Evolutionary conservation across 1,140 invertebrate genomes (phyloP).

Genomic region (Metaphire vulgaris): DNA sequence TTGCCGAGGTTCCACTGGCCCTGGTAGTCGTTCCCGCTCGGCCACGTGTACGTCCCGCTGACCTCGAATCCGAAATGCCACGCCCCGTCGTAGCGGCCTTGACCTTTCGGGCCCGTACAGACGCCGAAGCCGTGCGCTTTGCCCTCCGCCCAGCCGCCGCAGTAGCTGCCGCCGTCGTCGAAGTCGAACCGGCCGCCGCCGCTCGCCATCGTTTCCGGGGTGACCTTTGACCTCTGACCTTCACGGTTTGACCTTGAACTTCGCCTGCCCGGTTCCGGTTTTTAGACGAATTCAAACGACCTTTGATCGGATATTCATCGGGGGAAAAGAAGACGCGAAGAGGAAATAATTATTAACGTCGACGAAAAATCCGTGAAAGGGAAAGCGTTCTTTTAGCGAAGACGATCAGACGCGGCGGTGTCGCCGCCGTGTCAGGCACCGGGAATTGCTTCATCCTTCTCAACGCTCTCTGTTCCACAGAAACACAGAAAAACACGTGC

Average conservation of each 20-base stretch:
- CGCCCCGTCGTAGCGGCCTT: constrained; percentile 95
- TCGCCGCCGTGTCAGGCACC: too few relatives aligned
- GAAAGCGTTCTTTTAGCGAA: too few relatives aligned
- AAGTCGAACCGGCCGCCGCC: constrained; percentile 99
- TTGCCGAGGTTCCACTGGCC: constrained; percentile 99
- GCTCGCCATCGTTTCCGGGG: neutral
- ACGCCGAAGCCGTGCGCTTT: constrained; percentile 54
- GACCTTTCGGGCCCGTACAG: constrained; percentile 60
- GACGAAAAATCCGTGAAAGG: too few relatives aligned
- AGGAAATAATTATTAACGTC: too few relatives aligned
- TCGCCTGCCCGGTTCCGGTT: too few relatives aligned
- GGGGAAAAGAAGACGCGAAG: too few relatives aligned
- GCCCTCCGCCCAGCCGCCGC: constrained; percentile 98
- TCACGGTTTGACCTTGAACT: neutral
- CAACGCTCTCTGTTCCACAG: too few relatives aligned
- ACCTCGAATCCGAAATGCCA: constrained; percentile 99
- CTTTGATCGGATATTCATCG: too few relatives aligned
- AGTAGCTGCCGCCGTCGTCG: constrained; percentile 98
- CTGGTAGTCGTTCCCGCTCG: constrained; percentile 89
- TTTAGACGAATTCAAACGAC: too few relatives aligned
- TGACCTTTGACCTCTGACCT: neutral
- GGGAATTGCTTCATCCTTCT: too few relatives aligned
- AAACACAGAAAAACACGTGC: too few relatives aligned
- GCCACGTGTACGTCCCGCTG: constrained; percentile 97
- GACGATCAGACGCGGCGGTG: too few relatives aligned